Evolutionary conservation across 1,140 invertebrate genomes (phyloP).

Genomic region (Cydia fagiglandana): DNA sequence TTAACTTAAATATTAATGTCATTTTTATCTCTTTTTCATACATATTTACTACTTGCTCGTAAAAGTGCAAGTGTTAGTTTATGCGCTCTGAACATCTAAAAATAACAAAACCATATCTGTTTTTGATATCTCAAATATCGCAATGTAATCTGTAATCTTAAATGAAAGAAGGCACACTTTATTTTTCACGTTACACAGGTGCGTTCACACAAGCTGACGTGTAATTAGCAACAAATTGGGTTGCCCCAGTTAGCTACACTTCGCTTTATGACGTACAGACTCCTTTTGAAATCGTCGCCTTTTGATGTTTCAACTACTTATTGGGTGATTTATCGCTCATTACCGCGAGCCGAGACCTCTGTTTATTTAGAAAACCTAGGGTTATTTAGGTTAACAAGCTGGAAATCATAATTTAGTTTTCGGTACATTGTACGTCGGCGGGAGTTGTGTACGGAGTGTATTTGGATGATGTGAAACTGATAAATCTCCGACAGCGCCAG

Average conservation of each 20-base stretch:
- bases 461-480: slow-evolving; percentile 20
- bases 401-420: slow-evolving; percentile 40
- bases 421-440: background rate
- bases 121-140: background rate
- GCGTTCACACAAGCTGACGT: slow-evolving; percentile 28
- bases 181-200: slow-evolving; percentile 11
- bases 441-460: slow-evolving; percentile 6
- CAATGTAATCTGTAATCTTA: background rate
- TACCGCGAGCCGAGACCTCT: slow-evolving; percentile 37
- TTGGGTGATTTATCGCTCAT: slow-evolving; percentile 46
- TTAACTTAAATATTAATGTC: no score
- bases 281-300: slow-evolving; percentile 41
- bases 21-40: no score
- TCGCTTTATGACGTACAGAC: slow-evolving; percentile 41
- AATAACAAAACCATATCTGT: no score
- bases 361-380: slow-evolving; percentile 42
- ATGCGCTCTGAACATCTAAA: no score
- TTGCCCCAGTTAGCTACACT: slow-evolving; percentile 36
- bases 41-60: no score
- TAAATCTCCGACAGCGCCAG: slow-evolving; percentile 4
- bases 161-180: background rate
- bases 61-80: no score
- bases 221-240: slow-evolving; percentile 45
- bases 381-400: slow-evolving; percentile 42
- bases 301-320: slow-evolving; percentile 44